Base-by-base conservation (phyloP, 2,113 vertebrate genomes). In the Eurypyga helias region DNA sequence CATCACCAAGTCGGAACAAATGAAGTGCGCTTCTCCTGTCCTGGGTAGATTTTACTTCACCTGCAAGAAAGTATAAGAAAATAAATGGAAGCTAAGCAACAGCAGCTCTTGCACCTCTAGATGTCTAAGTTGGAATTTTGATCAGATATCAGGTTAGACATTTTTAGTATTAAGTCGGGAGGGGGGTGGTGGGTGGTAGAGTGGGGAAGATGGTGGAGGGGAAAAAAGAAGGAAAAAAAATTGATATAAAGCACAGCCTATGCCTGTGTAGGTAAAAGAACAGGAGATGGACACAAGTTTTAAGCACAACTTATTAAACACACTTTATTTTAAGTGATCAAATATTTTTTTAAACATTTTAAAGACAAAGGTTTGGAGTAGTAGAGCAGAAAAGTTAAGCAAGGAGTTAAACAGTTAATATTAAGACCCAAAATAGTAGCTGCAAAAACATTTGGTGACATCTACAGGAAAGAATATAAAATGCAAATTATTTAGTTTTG, bases 1-100 rank as follows among this genome's bases (percentile, higher is more conserved):
- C 98, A 25, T 99, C 99, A 10, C 99, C 99, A 13, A 99, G 98
- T 4, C 99, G 99, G 97, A 99, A 99, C 31, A 99, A 98, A 48
- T 99, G 99, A 49, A 99, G 99, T 4, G 99, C 98, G 5, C 99
- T 99, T 96, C 98, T 98, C 4, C 98, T 98, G 91, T 99, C 99
- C 65, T 98, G 98, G 2, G 98, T 99, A 3, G 99, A 99, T 96
- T 99, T 99, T 45, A 99, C 98, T 95, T 99, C 99, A 28, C 99
- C 99, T 99, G 62, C 12, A 86, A 76, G 60, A 43, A 93, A 80
- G 34, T 38, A 17, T 17, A 81, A 66, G 15, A 83, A 73, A 93
- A 84, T 20, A 73, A 66, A 66, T 13, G 46, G 33, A 80, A 83
- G 51, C 28, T 48, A 73, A 85, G 45, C 23, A 89, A 54, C 20